Evolutionary conservation across 2,113 vertebrate genomes (phyloP), one percentile per base, ranked within the genome.

Genomic region (Psettodes erumei): DNA sequence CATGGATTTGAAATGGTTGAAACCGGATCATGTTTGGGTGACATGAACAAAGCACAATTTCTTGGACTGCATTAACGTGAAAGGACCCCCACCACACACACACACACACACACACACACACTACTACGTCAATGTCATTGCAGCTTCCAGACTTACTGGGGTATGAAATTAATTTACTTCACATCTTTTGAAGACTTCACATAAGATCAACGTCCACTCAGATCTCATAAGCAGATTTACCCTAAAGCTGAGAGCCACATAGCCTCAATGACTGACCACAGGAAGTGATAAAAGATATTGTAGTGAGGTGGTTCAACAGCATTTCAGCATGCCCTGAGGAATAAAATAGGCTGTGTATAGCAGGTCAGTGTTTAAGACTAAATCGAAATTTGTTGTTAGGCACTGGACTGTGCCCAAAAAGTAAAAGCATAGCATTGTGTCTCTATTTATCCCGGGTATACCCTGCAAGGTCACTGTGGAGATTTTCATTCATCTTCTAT

Each of bases 141-240:
- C 59, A 74, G 67, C 60, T 81, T 83, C 56, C 63, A 79, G 79
- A 86, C 23, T 83, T 74, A 81, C 65, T 72, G 60, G 53, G 66
- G 65, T 83, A 88, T 89, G 82, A 86, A 90, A 90, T 88, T 76
- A 81, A 89, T 90, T 82, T 75, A 83, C 75, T 86, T 88, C 84
- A 86, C 86, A 88, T 75, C 79, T 87, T 89, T 87, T n/a, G 10
- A 55, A 81, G 66, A 82, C 75, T 89, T 90, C 86, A 86, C 75
- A 73, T 73, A 43, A 77, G 70, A 88, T 85, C 69, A 83, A 62
- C 11, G 16, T 79, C 78, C 45, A 68, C 4, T 42, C 65, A 84
- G 77, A 81, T 82, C 53, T 69, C 71, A 78, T 70, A 43, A 72
- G 70, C 72, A 71, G 59, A 86, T 81, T 77, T 75, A 75, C 74